Percentiles rank a stretch among this genome's conserved stretches.
phyloP scores from a whole-genome alignment of 2,888 invertebrate genomes.

The Dyspetes luteomarginatus region DNA sequence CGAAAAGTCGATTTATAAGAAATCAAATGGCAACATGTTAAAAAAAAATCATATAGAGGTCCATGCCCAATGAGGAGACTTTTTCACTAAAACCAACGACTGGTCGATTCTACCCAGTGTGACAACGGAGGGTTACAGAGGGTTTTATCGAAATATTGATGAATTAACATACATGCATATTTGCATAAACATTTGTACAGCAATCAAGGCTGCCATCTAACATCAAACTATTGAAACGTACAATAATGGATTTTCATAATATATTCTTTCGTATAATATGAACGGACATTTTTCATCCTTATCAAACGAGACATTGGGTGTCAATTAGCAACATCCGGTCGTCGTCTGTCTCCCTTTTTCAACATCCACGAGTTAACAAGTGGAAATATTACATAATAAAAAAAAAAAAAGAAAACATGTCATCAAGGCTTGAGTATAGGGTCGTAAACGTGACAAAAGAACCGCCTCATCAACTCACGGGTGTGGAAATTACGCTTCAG shows the following conservation, averaged over 20 bases:
- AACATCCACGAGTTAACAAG: not conserved
- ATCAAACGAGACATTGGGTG: not conserved
- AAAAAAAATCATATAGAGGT: too few species aligned
- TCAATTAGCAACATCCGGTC: conserved; percentile 3
- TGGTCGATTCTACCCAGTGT: too few species aligned
- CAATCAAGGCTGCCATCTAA: conserved; percentile 1
- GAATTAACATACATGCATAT: not conserved
- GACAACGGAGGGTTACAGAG: too few species aligned
- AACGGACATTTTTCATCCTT: too few species aligned
- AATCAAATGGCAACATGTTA: too few species aligned
- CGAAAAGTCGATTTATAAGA: too few species aligned
- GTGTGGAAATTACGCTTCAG: conserved; percentile 38
- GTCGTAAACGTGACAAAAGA: conserved; percentile 20
- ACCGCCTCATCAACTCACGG: not conserved
- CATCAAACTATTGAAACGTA: not conserved
- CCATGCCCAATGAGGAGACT: too few species aligned
- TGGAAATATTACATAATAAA: conserved; percentile 32
- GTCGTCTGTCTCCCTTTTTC: not conserved
- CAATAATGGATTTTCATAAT: not conserved
- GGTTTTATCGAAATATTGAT: not conserved
- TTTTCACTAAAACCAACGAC: too few species aligned
- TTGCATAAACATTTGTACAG: not conserved
- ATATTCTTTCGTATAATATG: too few species aligned
- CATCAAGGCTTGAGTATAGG: not conserved
- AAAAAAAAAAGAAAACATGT: not conserved